These are phyloP conservation scores for Spea multiplicata DNA, from an alignment of 2,113 vertebrate genomes.

Conservation along the genomic window DNA sequence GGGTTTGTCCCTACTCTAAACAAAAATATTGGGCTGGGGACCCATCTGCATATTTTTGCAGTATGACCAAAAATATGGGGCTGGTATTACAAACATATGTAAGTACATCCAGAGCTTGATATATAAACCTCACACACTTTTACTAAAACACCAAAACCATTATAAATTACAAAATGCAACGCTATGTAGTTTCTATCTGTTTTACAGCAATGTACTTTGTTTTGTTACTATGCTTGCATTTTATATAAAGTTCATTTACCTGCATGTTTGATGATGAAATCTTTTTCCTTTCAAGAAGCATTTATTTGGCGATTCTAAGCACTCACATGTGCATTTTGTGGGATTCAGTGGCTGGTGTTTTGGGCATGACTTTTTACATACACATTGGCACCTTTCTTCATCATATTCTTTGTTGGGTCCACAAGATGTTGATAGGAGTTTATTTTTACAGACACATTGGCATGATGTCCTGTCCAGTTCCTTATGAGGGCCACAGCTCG, in stretches of 20 bases:
- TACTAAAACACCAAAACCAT: too few relatives aligned
- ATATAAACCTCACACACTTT: too few relatives aligned
- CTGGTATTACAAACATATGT: too few relatives aligned
- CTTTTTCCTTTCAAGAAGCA: conserved; percentile 89
- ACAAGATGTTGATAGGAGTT: conserved; percentile 66
- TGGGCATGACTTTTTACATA: conserved; percentile 81
- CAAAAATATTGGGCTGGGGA: too few relatives aligned
- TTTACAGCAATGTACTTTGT: too few relatives aligned
- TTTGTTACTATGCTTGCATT: background rate
- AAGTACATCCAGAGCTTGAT: too few relatives aligned
- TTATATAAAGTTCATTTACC: conserved; percentile 63
- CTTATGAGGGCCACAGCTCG: conserved; percentile 77
- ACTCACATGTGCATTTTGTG: conserved; percentile 86
- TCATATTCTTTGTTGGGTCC: conserved; percentile 79
- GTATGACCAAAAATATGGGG: too few relatives aligned
- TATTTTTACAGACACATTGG: conserved; percentile 83
- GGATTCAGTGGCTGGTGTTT: conserved; percentile 84
- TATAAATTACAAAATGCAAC: too few relatives aligned
- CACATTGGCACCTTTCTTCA: conserved; percentile 84
- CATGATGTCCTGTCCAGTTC: conserved; percentile 81
- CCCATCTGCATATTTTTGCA: too few relatives aligned
- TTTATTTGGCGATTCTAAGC: conserved; percentile 85
- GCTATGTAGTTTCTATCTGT: too few relatives aligned
- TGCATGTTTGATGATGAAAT: conserved; percentile 90
- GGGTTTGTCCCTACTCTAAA: too few relatives aligned